These are phyloP conservation scores for Trogon melanurus DNA, from an alignment of 2,113 vertebrate species.

Conservation along the genomic window DNA sequence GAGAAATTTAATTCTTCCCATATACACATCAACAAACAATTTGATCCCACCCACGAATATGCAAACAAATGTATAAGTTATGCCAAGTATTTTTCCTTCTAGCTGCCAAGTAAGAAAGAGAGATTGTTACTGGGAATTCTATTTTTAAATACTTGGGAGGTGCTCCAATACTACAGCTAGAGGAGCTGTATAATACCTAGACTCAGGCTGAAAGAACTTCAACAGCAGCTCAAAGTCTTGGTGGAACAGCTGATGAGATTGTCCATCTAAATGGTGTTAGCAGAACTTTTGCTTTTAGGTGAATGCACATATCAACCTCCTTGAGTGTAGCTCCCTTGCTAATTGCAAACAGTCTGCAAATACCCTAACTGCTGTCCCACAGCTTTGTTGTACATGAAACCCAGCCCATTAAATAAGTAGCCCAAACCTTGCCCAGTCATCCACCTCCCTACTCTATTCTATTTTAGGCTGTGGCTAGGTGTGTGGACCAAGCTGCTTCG, in stretches of 20 bases:
- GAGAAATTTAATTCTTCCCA: conserved; percentile 36
- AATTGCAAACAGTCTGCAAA: neutral
- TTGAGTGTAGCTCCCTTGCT: neutral
- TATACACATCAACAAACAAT: conserved; percentile 29
- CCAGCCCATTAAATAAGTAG: neutral
- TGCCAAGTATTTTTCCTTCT: conserved; percentile 33
- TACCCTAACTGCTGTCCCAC: neutral
- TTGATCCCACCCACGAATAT: conserved; percentile 50
- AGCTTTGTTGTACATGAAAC: neutral
- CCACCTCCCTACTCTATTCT: neutral
- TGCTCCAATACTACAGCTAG: neutral
- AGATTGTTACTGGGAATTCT: conserved; percentile 54
- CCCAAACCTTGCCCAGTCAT: neutral
- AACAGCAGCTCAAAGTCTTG: neutral
- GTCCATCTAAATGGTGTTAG: neutral
- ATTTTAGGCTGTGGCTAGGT: conserved; percentile 25
- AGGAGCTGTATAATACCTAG: neutral
- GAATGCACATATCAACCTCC: neutral
- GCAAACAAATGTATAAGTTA: conserved; percentile 54
- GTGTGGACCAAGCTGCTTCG: neutral
- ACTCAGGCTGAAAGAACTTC: neutral
- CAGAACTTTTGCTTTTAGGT: neutral
- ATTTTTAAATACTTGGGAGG: conserved; percentile 57
- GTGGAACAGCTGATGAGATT: neutral
- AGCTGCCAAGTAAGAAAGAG: conserved; percentile 50